Evolutionary conservation across 2,113 vertebrate species (phyloP).

Genomic region (Tricholaema leucomelas): DNA sequence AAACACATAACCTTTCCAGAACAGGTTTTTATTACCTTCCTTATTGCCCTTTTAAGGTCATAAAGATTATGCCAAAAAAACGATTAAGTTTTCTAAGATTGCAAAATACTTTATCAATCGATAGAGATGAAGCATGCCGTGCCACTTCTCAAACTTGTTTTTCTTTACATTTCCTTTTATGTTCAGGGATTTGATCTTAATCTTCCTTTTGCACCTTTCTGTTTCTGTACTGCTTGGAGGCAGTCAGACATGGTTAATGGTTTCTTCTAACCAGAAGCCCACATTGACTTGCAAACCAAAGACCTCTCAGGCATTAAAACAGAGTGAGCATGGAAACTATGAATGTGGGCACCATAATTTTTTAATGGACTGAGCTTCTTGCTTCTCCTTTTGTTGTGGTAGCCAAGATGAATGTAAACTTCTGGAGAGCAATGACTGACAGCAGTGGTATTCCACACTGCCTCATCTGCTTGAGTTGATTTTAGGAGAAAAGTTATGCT

Average conservation of each 20-base stretch:
- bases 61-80: conserved; percentile 59
- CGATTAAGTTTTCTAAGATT: conserved; percentile 63
- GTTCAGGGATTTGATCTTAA: conserved; percentile 61
- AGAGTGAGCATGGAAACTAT: neutral
- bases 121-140: conserved; percentile 49
- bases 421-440: neutral
- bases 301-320: neutral
- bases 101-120: conserved; percentile 72
- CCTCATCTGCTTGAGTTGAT: neutral
- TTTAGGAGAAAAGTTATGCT: neutral
- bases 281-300: neutral
- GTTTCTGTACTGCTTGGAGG: conserved; percentile 13
- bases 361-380: neutral
- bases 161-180: conserved; percentile 61
- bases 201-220: conserved; percentile 9
- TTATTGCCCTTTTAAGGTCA: conserved; percentile 63
- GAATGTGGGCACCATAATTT: neutral
- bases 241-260: conserved; percentile 37
- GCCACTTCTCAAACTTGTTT: conserved; percentile 46
- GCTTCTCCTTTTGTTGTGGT: neutral
- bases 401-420: neutral
- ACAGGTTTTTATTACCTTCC: conserved; percentile 55
- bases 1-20: conserved; percentile 45
- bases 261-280: conserved; percentile 43
- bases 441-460: neutral